Conservation (phyloP, 2,113 vertebrate genomes). For the Nerophis ophidion region DNA sequence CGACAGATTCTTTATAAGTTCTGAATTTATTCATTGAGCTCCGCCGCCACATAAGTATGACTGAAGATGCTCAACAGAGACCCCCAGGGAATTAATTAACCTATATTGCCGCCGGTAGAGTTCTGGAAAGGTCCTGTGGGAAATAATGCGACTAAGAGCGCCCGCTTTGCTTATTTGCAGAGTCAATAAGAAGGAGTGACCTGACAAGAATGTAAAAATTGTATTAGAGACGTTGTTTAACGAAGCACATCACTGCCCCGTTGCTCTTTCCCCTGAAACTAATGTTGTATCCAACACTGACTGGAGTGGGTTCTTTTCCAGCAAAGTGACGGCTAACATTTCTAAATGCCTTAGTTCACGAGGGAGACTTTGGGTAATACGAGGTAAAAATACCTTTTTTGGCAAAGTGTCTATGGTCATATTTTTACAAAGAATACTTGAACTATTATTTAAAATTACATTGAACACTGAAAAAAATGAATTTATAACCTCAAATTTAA, state of each 20-base stretch:
- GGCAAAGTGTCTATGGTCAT: no score
- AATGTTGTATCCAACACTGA: not conserved
- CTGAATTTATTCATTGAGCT: conserved; percentile 14
- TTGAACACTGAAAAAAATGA: no score
- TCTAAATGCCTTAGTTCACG: no score
- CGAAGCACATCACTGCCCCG: not conserved
- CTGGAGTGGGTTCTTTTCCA: not conserved
- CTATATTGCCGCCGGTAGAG: conserved; percentile 25
- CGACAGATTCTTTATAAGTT: conserved; percentile 5
- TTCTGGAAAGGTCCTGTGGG: conserved; percentile 29
- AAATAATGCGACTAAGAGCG: conserved; percentile 19
- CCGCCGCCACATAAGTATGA: conserved; percentile 13
- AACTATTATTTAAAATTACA: no score
- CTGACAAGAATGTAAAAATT: conserved; percentile 28
- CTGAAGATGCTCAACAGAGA: conserved; percentile 21
- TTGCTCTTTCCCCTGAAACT: not conserved
- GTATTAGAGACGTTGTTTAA: not conserved
- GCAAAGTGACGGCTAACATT: not conserved
- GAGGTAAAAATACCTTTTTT: no score
- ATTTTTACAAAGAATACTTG: no score
- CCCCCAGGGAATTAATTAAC: conserved; percentile 43
- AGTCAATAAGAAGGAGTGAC: conserved; percentile 37
- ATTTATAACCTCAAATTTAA: no score
- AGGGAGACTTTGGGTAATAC: no score
- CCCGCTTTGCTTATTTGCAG: conserved; percentile 13